Base-by-base conservation (phyloP, 2,888 invertebrate genomes). In the Abrostola tripartita region DNA sequence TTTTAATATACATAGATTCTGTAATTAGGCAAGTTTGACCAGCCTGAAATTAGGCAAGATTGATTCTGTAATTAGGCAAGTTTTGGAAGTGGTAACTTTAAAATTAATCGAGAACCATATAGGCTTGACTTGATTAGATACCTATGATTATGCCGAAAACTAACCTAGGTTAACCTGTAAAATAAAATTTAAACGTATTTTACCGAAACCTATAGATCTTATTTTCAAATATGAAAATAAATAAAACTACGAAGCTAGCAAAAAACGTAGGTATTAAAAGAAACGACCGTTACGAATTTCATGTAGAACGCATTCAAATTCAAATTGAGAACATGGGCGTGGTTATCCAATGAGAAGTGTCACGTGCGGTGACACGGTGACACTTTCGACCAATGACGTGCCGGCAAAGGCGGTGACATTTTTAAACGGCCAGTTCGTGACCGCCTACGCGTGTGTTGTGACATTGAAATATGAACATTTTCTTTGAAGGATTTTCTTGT, bases 281-380 rank as follows among this genome's bases (percentile, higher is more conserved):
- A 64, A 41, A 59, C 47, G 37, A 59, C 69, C 57, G 65, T 79
- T 71, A 76, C 42, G 51, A 56, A 79, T 71, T 76, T 66, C 56
- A 70, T 71, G 74, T 62, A 56, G 59, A 68, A 63, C 53, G 58
- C 57, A 72, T 72, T 69, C 49, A 67, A 67, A 76, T 72, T 73
- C 59, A 63, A 77, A 72, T 68, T 65, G 41, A 61, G 78, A 81
- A 76, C 58, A 74, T 79, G 85, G 93, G 94, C 93, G 93, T 90
- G 92, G 86, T 80, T 68, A 70, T 61, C 92, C 91, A 92, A 92
- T 92, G 76, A 83, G 81, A 84, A 88, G 81, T 92, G 92, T 93
- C 93, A 90, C 93, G 88, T 88, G 82, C 78, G 85, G 90, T 84
- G 90, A 91, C 92, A 91, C 87, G 85, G 92, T 94, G 94, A 94